Percentiles rank a stretch among this genome's conserved stretches.
Conservation (phyloP, 2,888 invertebrate species). For the Chymomyza procnemis region DNA sequence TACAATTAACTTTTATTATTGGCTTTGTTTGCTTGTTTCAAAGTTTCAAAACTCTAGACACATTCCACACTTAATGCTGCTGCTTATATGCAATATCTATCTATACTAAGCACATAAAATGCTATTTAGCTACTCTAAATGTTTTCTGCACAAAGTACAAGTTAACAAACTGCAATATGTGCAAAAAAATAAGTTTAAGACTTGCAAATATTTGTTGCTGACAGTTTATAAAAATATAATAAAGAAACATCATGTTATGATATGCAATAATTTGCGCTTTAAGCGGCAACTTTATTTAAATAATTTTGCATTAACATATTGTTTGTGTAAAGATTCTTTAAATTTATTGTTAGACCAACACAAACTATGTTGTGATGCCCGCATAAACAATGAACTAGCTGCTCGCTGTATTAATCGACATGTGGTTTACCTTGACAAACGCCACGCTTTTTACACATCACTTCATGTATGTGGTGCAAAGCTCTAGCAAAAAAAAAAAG, state of each 20-base stretch:
- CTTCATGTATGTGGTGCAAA: constrained; percentile 30
- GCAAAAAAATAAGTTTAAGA: constrained; percentile 13
- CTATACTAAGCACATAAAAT: too few relatives aligned
- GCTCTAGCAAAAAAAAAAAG: background rate
- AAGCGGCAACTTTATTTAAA: background rate
- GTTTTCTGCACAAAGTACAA: constrained; percentile 22
- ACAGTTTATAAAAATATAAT: constrained; percentile 1
- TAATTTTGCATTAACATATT: background rate
- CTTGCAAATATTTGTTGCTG: background rate
- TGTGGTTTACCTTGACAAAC: constrained; percentile 47
- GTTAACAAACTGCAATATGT: constrained; percentile 37
- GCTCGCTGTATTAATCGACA: constrained; percentile 30
- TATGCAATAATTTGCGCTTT: background rate
- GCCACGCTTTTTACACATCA: constrained; percentile 48
- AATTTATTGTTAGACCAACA: background rate
- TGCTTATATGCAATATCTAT: too few relatives aligned
- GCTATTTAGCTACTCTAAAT: background rate
- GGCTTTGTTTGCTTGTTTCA: background rate
- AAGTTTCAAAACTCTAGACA: too few relatives aligned
- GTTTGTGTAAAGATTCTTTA: background rate
- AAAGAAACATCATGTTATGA: background rate
- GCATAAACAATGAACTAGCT: constrained; percentile 13
- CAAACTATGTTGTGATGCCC: background rate
- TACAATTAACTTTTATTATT: background rate
- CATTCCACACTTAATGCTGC: too few relatives aligned